These are phyloP conservation scores for Odiellus spinosus DNA, from an alignment of 2,888 invertebrate species.

Conservation along the genomic window DNA sequence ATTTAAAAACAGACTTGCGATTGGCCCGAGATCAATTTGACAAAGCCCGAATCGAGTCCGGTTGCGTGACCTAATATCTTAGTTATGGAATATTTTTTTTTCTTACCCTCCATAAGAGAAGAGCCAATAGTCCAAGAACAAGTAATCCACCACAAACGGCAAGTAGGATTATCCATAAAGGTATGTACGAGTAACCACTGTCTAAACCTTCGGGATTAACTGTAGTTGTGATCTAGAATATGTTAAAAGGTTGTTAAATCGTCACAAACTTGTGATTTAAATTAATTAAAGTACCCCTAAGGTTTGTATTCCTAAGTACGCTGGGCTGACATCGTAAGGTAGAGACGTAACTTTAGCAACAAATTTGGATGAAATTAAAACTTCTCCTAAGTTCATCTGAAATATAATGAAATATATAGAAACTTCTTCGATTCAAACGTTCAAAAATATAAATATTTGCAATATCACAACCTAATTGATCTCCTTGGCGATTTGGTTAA, in stretches of 20 bases:
- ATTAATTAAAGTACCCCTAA: constrained; percentile 4
- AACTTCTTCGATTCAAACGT: too few relatives aligned
- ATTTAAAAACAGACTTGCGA: too few relatives aligned
- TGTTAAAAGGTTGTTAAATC: neutral
- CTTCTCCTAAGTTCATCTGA: constrained; percentile 10
- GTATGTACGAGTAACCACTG: constrained; percentile 48
- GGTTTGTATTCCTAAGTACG: constrained; percentile 8
- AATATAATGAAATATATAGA: constrained; percentile 2
- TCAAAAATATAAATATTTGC: too few relatives aligned
- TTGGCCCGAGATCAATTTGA: too few relatives aligned
- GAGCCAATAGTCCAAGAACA: constrained; percentile 57
- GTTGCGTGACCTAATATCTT: too few relatives aligned
- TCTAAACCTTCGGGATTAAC: constrained; percentile 21
- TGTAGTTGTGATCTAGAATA: constrained; percentile 48
- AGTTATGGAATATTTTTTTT: too few relatives aligned
- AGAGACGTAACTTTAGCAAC: constrained; percentile 54
- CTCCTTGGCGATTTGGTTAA: too few relatives aligned
- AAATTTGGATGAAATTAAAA: constrained; percentile 55
- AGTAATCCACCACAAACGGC: constrained; percentile 66
- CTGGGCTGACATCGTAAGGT: constrained; percentile 51
- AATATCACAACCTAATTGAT: too few relatives aligned
- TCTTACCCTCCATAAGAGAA: constrained; percentile 51
- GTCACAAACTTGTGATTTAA: neutral
- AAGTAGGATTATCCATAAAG: constrained; percentile 70
- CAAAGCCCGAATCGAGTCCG: too few relatives aligned